Base-by-base conservation (phyloP, 2,888 invertebrate genomes). In the Pachliopta kotzebuea region DNA sequence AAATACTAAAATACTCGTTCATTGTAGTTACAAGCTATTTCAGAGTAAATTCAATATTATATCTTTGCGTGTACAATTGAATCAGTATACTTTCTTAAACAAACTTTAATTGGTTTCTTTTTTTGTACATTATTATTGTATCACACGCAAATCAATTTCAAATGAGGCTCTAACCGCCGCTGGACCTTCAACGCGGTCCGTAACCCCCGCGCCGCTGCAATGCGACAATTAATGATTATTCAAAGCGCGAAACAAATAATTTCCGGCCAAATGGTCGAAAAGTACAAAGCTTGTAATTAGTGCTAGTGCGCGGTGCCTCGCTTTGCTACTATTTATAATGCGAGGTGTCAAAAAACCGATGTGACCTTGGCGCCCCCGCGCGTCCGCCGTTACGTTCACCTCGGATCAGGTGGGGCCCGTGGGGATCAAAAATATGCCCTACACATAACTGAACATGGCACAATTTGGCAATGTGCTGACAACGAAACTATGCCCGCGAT, bases 331-430 rank as follows among this genome's bases (percentile, higher is more conserved):
- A 88, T 86, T 88, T 88, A 84, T 85, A 82, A 80, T 71, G 75
- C 79, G 84, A 83, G 81, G 89, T 90, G 90, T 90, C 90, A 91
- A 91, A 90, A 90, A 90, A 88, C 90, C 83, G 80, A 79, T 73
- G 78, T 83, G 90, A 89, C 90, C 90, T 91, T 91, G 90, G 76
- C 84, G 88, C 89, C 89, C 86, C 88, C 89, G 83, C 89, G 83
- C 88, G 88, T 86, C 77, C 87, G 81, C 76, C 70, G 74, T 84
- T 87, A 85, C 90, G 78, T 90, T 90, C 90, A 90, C 90, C 90
- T 90, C 86, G 81, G 83, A 86, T 85, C 88, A 84, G 86, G 84
- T 85, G 87, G 81, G 89, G 88, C 88, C 88, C 84, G 81, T 74
- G 79, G 81, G 85, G 84, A 76, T 74, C 72, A 65, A 69, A 70